Base-by-base conservation (phyloP, 2,888 invertebrate species). In the Megamerina dolium region DNA sequence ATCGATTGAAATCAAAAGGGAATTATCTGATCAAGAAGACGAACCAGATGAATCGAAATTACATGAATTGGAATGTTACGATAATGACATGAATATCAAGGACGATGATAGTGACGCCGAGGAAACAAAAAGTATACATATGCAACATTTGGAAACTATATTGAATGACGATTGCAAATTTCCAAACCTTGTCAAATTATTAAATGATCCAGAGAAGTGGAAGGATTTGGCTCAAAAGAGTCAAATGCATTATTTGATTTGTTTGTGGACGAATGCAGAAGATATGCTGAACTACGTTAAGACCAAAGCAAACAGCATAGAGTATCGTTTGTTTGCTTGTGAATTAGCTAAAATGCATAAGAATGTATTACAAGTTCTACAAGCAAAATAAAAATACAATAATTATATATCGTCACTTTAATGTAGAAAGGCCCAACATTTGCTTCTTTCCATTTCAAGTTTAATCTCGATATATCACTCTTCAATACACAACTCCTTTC, bases 171-270 rank as follows among this genome's bases (percentile, higher is more conserved):
- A 61, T 6, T 29, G 57, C 44, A 70, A 70, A 33, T 63, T 75
- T 20, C 63, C 72, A 2, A 72, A 74, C 50, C 63, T 85, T 9
- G 26, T 40, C 12, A 5, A 18, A 4, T 19, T 31, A 12, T 39
- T 54, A 46, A 80, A 83, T 62, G 64, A 67, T 48, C 66, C 74
- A 16, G 74, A 74, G 35, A 77, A 74, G 18, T 85, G 83, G 84
- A 73, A 74, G 33, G 70, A 68, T 47, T 66, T 85, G 16, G 81
- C 80, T 0, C 62, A 65, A 12, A 68, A 76, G 2, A 66, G 82
- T 37, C 72, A 75, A 5, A 71, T 77, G 38, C 74, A 74, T 27
- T 66, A 76, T 31, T 66, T 77, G 34, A 55, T 73, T 1, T 73
- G 74, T 37, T 72, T 78, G 53, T 76, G 77, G 63, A 76, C 76